Evolutionary conservation across 2,797 vertebrate species (phyloP), one percentile per base, ranked within the genome.

Genomic region (Mormyrops attenuatus): DNA sequence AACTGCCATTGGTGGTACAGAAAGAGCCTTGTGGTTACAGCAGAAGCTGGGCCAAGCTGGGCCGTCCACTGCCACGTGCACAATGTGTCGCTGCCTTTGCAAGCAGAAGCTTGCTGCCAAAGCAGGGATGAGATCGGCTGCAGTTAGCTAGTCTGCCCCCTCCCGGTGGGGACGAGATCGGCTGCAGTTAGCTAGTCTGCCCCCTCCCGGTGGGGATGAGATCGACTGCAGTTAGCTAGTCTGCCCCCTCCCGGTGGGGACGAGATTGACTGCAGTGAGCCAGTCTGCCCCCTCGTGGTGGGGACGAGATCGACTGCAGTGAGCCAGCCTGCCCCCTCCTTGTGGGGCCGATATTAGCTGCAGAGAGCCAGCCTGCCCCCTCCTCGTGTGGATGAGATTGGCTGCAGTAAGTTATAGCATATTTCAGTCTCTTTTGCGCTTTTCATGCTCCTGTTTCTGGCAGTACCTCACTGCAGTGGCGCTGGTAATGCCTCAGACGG

Each of bases 321-420:
- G 52, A 53, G 52, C 52, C 52, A 53, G 2, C 9, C 52, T 53
- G 52, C 52, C 52, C 13, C 13, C 15, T 53, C 3, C 3, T 17
- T 3, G 3, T 53, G 52, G 52, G 15, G 13, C 3, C 3, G 52
- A 53, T 13, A 17, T 17, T 3, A 53, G 52, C 9, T 15, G 3
- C 52, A 53, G 52, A 3, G 13, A 53, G 52, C 52, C 52, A 53
- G 15, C 15, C 52, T 53, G 52, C 52, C 52, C 2, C 13, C 52
- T 15, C 13, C 2, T 17, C 13, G 52, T 15, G 13, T 13, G 52
- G 13, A 53, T 3, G 52, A 53, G 52, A 53, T 53, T 3, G 17
- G 1, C 96, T 95, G 97, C 94, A 95, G 95, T 96, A 95, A 96
- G 95, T 97, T 97, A 30, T 9, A 26, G 60, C 8, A 66, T 30